Evolutionary conservation across 2,113 vertebrate genomes (phyloP).

Genomic region (Electrona antarctica): DNA sequence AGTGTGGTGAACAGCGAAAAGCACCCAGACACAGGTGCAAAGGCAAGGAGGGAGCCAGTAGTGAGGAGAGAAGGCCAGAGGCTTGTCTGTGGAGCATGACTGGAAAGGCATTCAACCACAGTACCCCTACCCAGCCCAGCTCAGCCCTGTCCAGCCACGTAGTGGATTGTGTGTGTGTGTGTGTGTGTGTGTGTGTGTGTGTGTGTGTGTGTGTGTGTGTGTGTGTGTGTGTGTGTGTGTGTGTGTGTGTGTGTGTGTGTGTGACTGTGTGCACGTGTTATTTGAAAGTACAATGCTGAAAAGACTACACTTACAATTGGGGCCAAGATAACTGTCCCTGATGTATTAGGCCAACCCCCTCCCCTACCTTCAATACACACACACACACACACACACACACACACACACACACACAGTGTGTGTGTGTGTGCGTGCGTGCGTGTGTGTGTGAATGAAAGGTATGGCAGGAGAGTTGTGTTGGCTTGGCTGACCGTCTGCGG

Average conservation of each 20-base stretch:
- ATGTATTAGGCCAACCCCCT: constrained; percentile 59
- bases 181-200: constrained; percentile 16
- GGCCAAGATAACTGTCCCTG: constrained; percentile 75
- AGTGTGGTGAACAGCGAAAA: constrained; percentile 60
- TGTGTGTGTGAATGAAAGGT: constrained; percentile 63
- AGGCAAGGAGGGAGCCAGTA: constrained; percentile 64
- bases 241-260: background rate
- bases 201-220: constrained; percentile 28
- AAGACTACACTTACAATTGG: constrained; percentile 61
- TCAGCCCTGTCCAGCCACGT: constrained; percentile 55
- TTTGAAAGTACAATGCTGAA: constrained; percentile 74
- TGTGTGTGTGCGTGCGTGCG: constrained; percentile 30
- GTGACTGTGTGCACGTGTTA: constrained; percentile 12
- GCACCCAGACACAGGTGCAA: constrained; percentile 73
- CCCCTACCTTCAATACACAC: constrained; percentile 42
- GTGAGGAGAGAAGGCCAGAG: constrained; percentile 70
- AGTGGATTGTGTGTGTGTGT: constrained; percentile 11
- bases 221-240: constrained; percentile 8
- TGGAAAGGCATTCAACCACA: constrained; percentile 78
- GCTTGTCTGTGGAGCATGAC: constrained; percentile 73
- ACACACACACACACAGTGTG: constrained; percentile 32
- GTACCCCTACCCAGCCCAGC: constrained; percentile 57
- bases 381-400: constrained; percentile 22
- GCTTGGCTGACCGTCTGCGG: constrained; percentile 83
- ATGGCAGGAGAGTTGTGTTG: constrained; percentile 79